These are phyloP conservation scores for Elysia crispata DNA, from an alignment of 2,888 invertebrate species.

Conservation along the genomic window DNA sequence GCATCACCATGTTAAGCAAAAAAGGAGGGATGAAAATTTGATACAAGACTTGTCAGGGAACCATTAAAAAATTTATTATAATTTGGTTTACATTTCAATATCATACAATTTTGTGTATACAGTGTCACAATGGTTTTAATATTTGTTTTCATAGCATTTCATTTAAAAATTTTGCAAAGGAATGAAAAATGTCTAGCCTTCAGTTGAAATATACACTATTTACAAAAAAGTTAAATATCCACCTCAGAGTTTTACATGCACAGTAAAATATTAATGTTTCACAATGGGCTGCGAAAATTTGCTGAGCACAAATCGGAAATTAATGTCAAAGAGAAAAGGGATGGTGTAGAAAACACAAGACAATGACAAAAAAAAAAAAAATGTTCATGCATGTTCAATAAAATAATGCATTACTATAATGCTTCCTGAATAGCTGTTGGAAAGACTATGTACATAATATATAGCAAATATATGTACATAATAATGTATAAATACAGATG, in stretches of 20 bases:
- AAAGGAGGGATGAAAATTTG: too few species aligned
- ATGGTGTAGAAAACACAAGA: background rate
- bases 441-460: background rate
- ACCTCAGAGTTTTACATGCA: background rate
- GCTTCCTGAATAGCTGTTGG: constrained; percentile 17
- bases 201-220: constrained; percentile 40
- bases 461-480: constrained; percentile 6
- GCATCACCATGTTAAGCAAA: too few species aligned
- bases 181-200: constrained; percentile 35
- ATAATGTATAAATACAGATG: background rate
- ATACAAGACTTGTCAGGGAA: background rate
- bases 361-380: background rate
- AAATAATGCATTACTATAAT: constrained; percentile 17
- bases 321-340: background rate
- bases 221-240: constrained; percentile 42
- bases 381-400: background rate
- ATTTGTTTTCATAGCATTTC: constrained; percentile 11
- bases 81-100: constrained; percentile 41
- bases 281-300: background rate
- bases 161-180: constrained; percentile 19
- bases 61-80: constrained; percentile 46
- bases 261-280: constrained; percentile 13
- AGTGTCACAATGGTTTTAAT: constrained; percentile 3
- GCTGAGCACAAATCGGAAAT: background rate
- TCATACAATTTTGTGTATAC: constrained; percentile 33